Evolutionary conservation across 1,140 invertebrate genomes (phyloP), one percentile per base, ranked within the genome.

Genomic region (Drosophila sp.): DNA sequence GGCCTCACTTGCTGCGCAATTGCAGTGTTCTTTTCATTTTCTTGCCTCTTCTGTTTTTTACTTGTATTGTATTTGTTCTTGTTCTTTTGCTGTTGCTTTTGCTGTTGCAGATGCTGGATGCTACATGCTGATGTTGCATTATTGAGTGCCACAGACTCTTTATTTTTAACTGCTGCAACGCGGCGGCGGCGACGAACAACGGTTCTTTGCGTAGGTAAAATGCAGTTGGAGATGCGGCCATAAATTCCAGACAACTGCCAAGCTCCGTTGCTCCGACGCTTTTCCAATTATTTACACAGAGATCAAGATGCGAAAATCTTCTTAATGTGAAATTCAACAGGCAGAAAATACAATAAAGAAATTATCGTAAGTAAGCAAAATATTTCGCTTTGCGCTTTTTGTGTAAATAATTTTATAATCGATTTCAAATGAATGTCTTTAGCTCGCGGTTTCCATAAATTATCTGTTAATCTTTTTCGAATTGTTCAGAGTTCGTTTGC

Each of bases 121-220:
- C 7, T 50, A n/a, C n/a, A n/a, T n/a, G n/a, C n/a, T n/a, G n/a
- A n/a, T n/a, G 40, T 69, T 76, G 66, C 56, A 66, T 81, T 81
- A 46, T 78, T 62, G 72, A 79, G 72, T 65, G 74, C 61, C 56
- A 51, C 46, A 72, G 80, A 77, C 73, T 51, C 45, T 77, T 87
- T 87, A 82, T 86, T 86, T 86, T 87, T 78, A 87, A 84, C 81
- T 84, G 75, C 53, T 82, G 32, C 63, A 58, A 46, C 50, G 29
- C 41, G 46, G 29, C 7, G 25, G 2, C 13, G 46, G 29, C 7
- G 25, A 1, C 13, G 46, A 65, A 36, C 65, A 71, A 65, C 62
- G 48, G 51, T 86, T 86, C 82, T 86, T 67, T 78, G 82, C 82
- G 82, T 87, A 86, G 82, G 82, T 86, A 87, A 82, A 72, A 72